phyloP scores from a whole-genome alignment of 2,797 vertebrate genomes.

The Neosilurus hyrtlii region DNA sequence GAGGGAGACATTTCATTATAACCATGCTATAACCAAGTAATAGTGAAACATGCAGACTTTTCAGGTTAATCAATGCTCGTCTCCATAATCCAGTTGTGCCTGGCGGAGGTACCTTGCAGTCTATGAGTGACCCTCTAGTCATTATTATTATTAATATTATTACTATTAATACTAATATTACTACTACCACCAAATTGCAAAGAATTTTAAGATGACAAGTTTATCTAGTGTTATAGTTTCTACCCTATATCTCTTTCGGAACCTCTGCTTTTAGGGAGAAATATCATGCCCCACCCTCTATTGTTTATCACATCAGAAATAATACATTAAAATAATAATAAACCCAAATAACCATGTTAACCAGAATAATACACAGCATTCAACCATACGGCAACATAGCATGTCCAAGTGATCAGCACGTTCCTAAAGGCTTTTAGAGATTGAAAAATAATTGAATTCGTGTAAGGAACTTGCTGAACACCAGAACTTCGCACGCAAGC shows the following conservation, averaged over 20 bases:
- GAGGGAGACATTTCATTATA: no score
- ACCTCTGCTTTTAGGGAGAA: neutral
- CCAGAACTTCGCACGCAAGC: conserved; percentile 62
- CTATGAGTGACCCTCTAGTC: no score
- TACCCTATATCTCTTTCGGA: neutral
- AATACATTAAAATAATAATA: neutral
- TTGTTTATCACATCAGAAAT: neutral
- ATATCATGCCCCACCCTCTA: neutral
- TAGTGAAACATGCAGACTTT: no score
- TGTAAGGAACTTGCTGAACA: conserved; percentile 69
- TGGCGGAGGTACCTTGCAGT: no score
- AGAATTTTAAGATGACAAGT: neutral
- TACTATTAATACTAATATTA: neutral
- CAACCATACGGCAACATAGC: neutral
- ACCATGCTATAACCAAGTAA: no score
- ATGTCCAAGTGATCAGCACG: conserved; percentile 66
- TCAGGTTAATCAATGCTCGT: no score
- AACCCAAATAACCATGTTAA: neutral
- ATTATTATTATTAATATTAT: no score
- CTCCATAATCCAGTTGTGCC: no score
- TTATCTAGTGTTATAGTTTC: neutral
- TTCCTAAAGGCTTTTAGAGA: conserved; percentile 50
- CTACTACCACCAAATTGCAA: neutral
- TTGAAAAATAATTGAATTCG: conserved; percentile 3
- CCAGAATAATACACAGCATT: conserved; percentile 31